A percentile compares a stretch with the other conserved stretches of the same genome.
phyloP scores from a whole-genome alignment of 2,113 vertebrate genomes.

The Scomber japonicus region DNA sequence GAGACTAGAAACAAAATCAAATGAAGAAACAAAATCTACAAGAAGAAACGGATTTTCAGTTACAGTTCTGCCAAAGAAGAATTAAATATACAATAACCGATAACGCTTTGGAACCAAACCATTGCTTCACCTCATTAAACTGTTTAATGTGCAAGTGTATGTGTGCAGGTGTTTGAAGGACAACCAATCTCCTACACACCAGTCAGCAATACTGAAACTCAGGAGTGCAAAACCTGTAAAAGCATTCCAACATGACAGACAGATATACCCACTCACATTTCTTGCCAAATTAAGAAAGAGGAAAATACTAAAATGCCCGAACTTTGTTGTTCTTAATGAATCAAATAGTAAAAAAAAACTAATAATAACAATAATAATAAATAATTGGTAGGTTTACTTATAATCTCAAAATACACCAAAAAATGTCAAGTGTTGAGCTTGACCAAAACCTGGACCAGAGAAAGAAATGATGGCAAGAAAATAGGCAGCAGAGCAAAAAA shows the following conservation, averaged over 20 bases:
- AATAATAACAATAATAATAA: too few relatives aligned
- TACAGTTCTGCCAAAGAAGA: background rate
- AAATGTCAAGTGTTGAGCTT: too few relatives aligned
- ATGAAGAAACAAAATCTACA: background rate
- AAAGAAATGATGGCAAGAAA: constrained; percentile 31
- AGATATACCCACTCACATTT: background rate
- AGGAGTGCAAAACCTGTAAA: background rate
- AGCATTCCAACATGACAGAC: constrained; percentile 2
- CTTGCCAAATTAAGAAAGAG: background rate
- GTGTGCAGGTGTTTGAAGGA: too few relatives aligned
- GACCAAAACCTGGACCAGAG: constrained; percentile 17
- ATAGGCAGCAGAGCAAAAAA: constrained; percentile 58
- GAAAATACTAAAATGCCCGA: background rate
- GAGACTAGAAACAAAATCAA: background rate
- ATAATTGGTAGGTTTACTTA: too few relatives aligned
- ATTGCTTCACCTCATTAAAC: too few relatives aligned
- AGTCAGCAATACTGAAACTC: constrained; percentile 7
- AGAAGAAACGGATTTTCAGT: background rate
- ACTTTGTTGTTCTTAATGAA: too few relatives aligned
- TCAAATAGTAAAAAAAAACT: too few relatives aligned
- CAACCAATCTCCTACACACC: background rate
- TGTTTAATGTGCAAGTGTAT: too few relatives aligned
- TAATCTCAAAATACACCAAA: too few relatives aligned
- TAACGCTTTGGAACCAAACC: too few relatives aligned
- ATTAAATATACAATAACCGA: too few relatives aligned